Evolutionary conservation across 2,797 vertebrate species (phyloP), one percentile per base, ranked within the genome.

Genomic region (Tragelaphus eurycerus): DNA sequence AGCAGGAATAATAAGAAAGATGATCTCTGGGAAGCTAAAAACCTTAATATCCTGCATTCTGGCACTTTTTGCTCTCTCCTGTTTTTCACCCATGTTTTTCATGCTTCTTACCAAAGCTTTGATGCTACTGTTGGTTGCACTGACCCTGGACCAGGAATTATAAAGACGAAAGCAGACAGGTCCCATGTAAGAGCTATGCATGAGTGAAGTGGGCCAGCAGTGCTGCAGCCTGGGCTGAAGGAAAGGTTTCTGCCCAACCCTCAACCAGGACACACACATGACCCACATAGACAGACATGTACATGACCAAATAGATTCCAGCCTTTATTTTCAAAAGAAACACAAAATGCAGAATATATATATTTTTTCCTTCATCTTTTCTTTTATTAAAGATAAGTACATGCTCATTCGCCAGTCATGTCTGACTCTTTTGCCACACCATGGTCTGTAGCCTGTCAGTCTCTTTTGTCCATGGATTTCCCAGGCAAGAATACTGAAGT

Each of bases 351-450:
- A 34, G 38, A 16, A 27, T 38, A 14, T 38, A 14, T 46, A 12
- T 11, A 23, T 71, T 34, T 74, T 96, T 90, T 76, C 79, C 23
- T 90, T 94, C 25, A 89, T 21, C 71, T 94, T 95, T 94, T 90
- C 48, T 90, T 91, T 95, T 79, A 96, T 95, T 97, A 95, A 93
- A 95, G 46, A 74, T 85, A 57, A 92, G 2, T 92, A 95, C 19
- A 23, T 85, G 67, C 67, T 71, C 34, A 38, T 21, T 71, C 1
- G 0, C 64, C 2, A 67, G 16, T 34, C 31, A 67, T 67, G 8
- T 34, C 62, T 67, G 64, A 71, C 64, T 71, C n/a, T 67, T n/a
- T 64, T 12, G n/a, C 10, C 9, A 23, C 19, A 11, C n/a, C n/a
- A 38, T 71, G 34, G 19, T 19, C 64, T 71, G 64, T 38, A 71